Percentiles rank a stretch among this genome's conserved stretches.
These are phyloP conservation scores for Anthopleura sola DNA, from an alignment of 64 coral and sea anemone species.

Conservation along the genomic window DNA sequence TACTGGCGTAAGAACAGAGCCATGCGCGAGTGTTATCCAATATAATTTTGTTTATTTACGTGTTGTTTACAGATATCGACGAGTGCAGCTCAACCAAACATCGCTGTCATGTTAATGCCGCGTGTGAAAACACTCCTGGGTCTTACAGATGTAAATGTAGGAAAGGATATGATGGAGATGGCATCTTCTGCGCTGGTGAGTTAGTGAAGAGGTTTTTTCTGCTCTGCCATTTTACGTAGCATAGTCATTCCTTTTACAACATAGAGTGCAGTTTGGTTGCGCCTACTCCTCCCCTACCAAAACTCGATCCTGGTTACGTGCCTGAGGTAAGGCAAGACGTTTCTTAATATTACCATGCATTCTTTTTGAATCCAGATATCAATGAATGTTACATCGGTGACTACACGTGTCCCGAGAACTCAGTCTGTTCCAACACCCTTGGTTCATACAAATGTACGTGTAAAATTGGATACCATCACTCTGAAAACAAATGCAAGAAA, in stretches of 20 bases:
- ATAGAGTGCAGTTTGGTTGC: too few relatives aligned
- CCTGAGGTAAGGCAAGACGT: too few relatives aligned
- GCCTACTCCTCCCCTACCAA: too few relatives aligned
- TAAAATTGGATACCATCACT: not conserved
- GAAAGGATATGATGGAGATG: slow-evolving; percentile 31
- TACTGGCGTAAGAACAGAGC: too few relatives aligned
- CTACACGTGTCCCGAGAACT: not conserved
- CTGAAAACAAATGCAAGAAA: not conserved
- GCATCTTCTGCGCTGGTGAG: slow-evolving; percentile 33
- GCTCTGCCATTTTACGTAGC: too few relatives aligned
- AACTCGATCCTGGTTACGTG: too few relatives aligned
- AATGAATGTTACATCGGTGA: slow-evolving; percentile 8
- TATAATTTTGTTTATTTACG: too few relatives aligned
- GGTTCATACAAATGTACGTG: slow-evolving; percentile 16
- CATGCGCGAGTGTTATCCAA: too few relatives aligned
- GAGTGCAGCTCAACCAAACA: slow-evolving; percentile 20
- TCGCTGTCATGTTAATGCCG: not conserved
- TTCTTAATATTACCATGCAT: too few relatives aligned
- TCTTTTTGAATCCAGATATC: slow-evolving; percentile 1
- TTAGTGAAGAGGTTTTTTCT: too few relatives aligned
- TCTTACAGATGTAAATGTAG: slow-evolving; percentile 27
- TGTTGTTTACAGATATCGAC: slow-evolving; percentile 20
- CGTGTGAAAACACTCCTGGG: slow-evolving; percentile 17
- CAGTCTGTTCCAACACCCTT: not conserved
- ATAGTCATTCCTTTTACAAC: too few relatives aligned